A percentile compares a stretch with the other conserved stretches of the same genome.
Evolutionary conservation across 2,113 vertebrate species (phyloP).

Genomic region (Pterophyllum scalare): DNA sequence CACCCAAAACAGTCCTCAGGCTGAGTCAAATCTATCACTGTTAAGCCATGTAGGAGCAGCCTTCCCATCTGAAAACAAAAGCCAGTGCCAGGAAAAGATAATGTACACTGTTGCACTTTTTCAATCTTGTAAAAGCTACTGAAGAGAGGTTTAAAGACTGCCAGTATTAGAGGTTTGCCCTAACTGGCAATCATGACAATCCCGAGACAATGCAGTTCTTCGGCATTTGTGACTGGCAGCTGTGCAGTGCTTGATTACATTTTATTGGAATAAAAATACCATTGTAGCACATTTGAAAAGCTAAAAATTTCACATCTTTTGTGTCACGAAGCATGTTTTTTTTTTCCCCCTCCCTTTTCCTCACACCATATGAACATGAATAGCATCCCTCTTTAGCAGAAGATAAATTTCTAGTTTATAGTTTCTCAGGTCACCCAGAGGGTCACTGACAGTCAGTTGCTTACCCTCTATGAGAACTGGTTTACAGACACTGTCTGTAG

Average conservation of each 20-base stretch:
- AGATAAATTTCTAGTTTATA: neutral
- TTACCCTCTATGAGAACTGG: neutral
- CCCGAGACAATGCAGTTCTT: neutral
- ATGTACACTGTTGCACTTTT: neutral
- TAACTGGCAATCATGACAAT: neutral
- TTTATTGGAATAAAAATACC: neutral
- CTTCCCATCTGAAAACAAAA: constrained; percentile 18
- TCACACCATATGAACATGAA: neutral
- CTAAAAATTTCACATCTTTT: neutral
- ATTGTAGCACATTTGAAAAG: neutral
- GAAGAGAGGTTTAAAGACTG: neutral
- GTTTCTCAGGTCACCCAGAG: neutral
- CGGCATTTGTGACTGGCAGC: neutral
- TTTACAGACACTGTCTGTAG: neutral
- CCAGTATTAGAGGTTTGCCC: neutral
- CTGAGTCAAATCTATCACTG: constrained; percentile 21
- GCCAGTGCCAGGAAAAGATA: constrained; percentile 8
- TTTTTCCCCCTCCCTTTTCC: neutral
- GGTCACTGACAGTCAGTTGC: neutral
- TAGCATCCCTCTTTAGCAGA: neutral
- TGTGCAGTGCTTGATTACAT: neutral
- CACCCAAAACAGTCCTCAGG: neutral
- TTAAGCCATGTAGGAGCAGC: constrained; percentile 14
- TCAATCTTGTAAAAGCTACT: neutral
- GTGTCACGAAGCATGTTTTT: too few relatives aligned